Conservation (phyloP, 2,888 invertebrate species). For the Melieria omissa region DNA sequence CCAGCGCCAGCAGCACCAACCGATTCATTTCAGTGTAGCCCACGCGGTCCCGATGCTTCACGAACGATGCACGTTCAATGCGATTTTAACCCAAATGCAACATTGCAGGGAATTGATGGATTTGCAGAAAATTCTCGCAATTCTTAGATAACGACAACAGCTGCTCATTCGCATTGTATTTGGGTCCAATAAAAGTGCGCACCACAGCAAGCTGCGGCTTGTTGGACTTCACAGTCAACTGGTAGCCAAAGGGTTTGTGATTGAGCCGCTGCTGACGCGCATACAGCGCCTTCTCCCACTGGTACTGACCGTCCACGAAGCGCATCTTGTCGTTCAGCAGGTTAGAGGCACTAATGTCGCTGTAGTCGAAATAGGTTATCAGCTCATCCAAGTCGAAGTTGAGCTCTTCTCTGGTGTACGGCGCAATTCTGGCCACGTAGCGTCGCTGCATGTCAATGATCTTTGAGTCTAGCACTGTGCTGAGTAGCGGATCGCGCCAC, state of each 20-base stretch:
- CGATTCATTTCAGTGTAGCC: conserved; percentile 74
- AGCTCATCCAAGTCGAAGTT: conserved; percentile 71
- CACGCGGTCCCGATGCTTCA: conserved; percentile 74
- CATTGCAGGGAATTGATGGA: conserved; percentile 73
- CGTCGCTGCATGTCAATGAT: conserved; percentile 70
- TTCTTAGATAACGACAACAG: conserved; percentile 71
- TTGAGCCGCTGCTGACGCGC: conserved; percentile 74
- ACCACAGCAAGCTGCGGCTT: conserved; percentile 72
- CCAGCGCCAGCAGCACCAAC: conserved; percentile 72
- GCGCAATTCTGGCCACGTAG: conserved; percentile 70
- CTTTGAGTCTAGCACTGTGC: conserved; percentile 72
- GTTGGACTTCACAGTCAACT: conserved; percentile 71
- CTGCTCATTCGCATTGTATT: conserved; percentile 72
- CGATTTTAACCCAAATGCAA: conserved; percentile 74
- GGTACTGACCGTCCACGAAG: not conserved
- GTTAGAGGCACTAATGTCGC: conserved; percentile 69
- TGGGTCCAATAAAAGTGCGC: conserved; percentile 77
- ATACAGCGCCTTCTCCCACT: conserved; percentile 60
- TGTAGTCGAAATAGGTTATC: conserved; percentile 74
- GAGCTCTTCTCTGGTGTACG: conserved; percentile 72
- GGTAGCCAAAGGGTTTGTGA: conserved; percentile 73
- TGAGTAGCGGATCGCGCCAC: conserved; percentile 77
- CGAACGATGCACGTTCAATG: conserved; percentile 74
- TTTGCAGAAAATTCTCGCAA: conserved; percentile 74
- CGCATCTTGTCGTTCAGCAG: conserved; percentile 10